Evolutionary conservation across 64 coral and sea anemone species (phyloP), one percentile per base, ranked within the genome.

Genomic region (Dendronephthya gigantea): DNA sequence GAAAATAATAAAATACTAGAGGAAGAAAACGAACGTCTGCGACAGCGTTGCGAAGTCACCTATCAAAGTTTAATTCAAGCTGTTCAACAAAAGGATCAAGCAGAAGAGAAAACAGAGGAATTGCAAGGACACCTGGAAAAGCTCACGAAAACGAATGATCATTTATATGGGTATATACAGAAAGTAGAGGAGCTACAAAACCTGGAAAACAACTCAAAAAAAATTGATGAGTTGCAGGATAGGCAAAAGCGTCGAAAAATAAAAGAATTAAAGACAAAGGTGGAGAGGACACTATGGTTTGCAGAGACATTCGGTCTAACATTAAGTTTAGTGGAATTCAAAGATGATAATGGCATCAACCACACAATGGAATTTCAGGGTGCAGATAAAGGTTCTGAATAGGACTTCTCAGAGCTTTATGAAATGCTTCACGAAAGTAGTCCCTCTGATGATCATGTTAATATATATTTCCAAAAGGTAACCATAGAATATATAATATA

Each of bases 21-120:
- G 14, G 58, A 66, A 66, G 58, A 66, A 66, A 66, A 66, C 58
- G 58, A 66, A 66, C 58, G 58, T 66, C 58, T 66, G 3, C 58
- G 14, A 15, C 2, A 66, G 14, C 29, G 58, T 15, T 66, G 58
- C 14, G 58, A 66, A 15, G 58, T 6, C 2, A 15, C 14, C 14
- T 66, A 66, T 66, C 58, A 66, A 66, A 66, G 58, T 66, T 66
- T 66, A 15, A 66, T 66, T n/a, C 58, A 66, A 15, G 58, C 58
- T 6, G 14, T 15, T 15, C 4, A 6, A 3, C 58, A 6, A 3
- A 66, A 66, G 58, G 29, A 66, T 15, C 58, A 66, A 66, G 58
- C 58, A 30, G 58, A 66, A 15, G 58, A 66, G 58, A 66, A 66
- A 66, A 15, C 58, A 6, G 58, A 66, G 58, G 58, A 66, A 66